A percentile compares a stretch with the other conserved stretches of the same genome.
phyloP scores from a whole-genome alignment of 1,140 invertebrate genomes.

The Bombus cullumanus region DNA sequence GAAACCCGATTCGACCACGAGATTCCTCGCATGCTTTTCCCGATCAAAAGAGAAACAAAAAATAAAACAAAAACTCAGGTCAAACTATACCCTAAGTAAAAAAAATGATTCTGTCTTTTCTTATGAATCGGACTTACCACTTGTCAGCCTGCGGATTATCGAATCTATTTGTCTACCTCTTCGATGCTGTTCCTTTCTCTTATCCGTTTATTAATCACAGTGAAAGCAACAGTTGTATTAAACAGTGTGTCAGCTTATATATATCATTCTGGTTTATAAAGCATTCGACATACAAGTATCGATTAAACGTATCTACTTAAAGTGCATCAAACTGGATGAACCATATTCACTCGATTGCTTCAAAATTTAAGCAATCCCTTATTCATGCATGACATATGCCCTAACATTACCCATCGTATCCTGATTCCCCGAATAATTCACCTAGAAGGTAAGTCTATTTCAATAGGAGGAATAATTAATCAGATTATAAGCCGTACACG shows the following conservation, averaged over 20 bases:
- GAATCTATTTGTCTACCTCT: neutral
- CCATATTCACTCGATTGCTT: constrained; percentile 8
- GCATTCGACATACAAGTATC: constrained; percentile 31
- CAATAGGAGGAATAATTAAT: constrained; percentile 28
- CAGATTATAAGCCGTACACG: neutral
- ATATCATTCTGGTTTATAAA: constrained; percentile 53
- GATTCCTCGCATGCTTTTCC: constrained; percentile 51
- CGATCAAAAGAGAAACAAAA: constrained; percentile 19
- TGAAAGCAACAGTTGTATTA: constrained; percentile 9
- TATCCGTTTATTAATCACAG: neutral
- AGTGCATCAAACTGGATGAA: constrained; percentile 35
- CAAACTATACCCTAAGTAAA: neutral
- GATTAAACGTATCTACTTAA: constrained; percentile 56
- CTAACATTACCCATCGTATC: neutral
- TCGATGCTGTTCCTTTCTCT: neutral
- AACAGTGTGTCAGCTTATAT: constrained; percentile 28
- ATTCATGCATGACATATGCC: neutral
- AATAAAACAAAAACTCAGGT: constrained; percentile 16
- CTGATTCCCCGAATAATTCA: neutral
- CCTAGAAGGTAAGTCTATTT: constrained; percentile 20
- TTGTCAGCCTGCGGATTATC: neutral
- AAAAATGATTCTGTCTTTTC: neutral
- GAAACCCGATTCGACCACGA: constrained; percentile 48
- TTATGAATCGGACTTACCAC: constrained; percentile 4
- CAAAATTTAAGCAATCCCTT: neutral